These are phyloP conservation scores for Fundulus diaphanus DNA, from an alignment of 2,797 vertebrate genomes.

Conservation along the genomic window DNA sequence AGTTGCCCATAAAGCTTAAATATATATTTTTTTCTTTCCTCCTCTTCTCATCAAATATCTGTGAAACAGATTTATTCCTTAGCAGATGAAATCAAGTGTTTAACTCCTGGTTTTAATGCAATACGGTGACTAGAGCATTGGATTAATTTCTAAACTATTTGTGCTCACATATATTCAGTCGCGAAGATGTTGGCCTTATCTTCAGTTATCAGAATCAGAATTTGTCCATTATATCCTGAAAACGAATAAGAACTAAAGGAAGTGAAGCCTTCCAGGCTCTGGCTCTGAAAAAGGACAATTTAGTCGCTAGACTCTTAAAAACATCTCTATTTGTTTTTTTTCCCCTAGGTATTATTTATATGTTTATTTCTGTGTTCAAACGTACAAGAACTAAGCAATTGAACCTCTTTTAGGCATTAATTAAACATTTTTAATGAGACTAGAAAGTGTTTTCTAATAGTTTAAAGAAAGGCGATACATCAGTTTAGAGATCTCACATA, in stretches of 20 bases:
- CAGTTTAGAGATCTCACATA: too few species aligned
- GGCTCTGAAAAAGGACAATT: background rate
- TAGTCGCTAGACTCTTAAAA: too few species aligned
- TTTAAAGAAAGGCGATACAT: too few species aligned
- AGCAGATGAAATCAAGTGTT: background rate
- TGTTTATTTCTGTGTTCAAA: background rate
- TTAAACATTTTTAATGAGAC: too few species aligned
- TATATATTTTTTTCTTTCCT: background rate
- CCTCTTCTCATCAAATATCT: background rate
- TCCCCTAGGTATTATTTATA: background rate
- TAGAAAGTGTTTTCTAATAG: too few species aligned
- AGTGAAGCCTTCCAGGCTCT: background rate
- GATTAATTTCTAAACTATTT: background rate
- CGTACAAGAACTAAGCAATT: background rate
- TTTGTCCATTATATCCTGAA: background rate
- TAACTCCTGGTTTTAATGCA: background rate
- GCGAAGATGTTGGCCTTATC: background rate
- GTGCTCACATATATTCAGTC: background rate
- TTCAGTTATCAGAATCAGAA: background rate
- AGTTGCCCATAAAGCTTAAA: background rate
- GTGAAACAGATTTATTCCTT: background rate
- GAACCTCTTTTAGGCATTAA: too few species aligned
- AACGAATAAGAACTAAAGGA: background rate
- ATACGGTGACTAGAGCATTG: background rate
- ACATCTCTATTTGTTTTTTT: background rate